phyloP scores from a whole-genome alignment of 1,140 invertebrate species.

The Nautilus pompilius region DNA sequence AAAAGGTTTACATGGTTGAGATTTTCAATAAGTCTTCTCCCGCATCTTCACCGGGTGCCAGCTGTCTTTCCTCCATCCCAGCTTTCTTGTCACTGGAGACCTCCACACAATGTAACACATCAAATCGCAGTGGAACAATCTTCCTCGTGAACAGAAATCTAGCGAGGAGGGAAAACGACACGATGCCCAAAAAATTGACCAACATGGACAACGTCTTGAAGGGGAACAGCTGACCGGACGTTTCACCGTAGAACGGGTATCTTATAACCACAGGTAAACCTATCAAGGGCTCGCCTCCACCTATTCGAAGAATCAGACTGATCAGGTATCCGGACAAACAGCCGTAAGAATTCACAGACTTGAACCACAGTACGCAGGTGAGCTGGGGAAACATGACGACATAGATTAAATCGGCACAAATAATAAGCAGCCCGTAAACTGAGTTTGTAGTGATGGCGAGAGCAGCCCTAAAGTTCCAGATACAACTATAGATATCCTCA shows the following conservation, averaged over 20 bases:
- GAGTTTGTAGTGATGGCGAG: constrained; percentile 96
- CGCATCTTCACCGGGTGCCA: no score
- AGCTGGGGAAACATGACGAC: constrained; percentile 1
- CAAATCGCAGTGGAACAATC: constrained; percentile 29
- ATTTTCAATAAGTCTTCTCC: no score
- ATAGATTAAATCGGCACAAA: constrained; percentile 90
- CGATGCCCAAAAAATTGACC: constrained; percentile 16
- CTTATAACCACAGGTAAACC: constrained; percentile 76
- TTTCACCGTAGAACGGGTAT: constrained; percentile 78
- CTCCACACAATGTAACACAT: constrained; percentile 47
- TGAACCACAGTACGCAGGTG: constrained; percentile 16
- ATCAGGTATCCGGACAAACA: constrained; percentile 77
- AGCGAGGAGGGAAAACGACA: constrained; percentile 52
- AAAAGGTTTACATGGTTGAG: no score
- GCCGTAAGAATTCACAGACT: constrained; percentile 85
- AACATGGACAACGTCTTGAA: constrained; percentile 39
- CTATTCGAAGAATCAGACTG: constrained; percentile 76
- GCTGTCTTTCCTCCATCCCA: no score
- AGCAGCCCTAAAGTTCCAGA: constrained; percentile 84
- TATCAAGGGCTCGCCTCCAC: constrained; percentile 81
- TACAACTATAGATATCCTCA: constrained; percentile 88
- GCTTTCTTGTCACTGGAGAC: no score
- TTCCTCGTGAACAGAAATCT: constrained; percentile 54
- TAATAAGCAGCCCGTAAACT: constrained; percentile 93
- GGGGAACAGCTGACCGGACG: constrained; percentile 47